Conservation (phyloP, 1,140 invertebrate genomes). For the Zaprionus inermis region DNA sequence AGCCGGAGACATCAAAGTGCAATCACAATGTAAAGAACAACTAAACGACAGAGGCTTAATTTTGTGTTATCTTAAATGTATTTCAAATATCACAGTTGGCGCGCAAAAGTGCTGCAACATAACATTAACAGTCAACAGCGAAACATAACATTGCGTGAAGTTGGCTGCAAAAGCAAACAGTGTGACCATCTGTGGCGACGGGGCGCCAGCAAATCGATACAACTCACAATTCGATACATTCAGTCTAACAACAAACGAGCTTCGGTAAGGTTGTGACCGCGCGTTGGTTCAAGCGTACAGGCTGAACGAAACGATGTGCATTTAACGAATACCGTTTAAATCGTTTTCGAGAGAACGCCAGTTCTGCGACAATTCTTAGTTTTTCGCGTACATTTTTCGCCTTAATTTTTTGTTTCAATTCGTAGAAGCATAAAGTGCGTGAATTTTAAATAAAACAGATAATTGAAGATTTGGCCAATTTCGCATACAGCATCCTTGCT, state of each 20-base stretch:
- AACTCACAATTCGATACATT: conserved; percentile 27
- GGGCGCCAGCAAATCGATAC: conserved; percentile 23
- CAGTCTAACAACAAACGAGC: conserved; percentile 42
- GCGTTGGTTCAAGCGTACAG: not conserved
- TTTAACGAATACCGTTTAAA: conserved; percentile 25
- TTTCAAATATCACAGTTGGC: not conserved
- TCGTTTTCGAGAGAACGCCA: conserved; percentile 11
- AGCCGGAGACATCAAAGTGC: not conserved
- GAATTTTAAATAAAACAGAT: conserved; percentile 11
- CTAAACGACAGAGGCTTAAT: not conserved
- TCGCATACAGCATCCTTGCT: conserved; percentile 34
- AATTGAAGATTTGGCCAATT: conserved; percentile 22
- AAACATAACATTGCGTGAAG: conserved; percentile 9
- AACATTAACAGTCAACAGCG: not conserved
- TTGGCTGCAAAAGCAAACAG: not conserved
- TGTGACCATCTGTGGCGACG: not conserved
- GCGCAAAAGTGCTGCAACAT: not conserved
- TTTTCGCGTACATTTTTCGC: not conserved
- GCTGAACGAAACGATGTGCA: not conserved
- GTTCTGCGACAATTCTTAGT: not conserved
- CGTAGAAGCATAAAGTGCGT: conserved; percentile 8
- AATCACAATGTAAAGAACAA: not conserved
- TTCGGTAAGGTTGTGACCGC: conserved; percentile 31
- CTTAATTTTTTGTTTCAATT: conserved; percentile 2
- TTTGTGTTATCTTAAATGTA: not conserved